Conservation (phyloP, 1,140 invertebrate species). For the Zaprionus ghesquierei region DNA sequence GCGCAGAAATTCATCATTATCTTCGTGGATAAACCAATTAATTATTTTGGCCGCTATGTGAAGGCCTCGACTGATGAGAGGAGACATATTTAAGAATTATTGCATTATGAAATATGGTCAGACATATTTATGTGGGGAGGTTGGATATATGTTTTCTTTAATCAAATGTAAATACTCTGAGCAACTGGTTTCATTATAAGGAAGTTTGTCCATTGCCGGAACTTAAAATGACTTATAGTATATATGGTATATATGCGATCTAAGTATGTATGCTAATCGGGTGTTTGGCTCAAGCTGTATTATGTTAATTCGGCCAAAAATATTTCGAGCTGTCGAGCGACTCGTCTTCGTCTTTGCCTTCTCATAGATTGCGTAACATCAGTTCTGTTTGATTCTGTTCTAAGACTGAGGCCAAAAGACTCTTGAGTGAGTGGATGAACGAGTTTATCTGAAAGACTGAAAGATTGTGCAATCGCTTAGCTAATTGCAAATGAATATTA, state of each 20-base stretch:
- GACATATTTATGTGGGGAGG: constrained; percentile 19
- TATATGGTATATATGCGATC: constrained; percentile 2
- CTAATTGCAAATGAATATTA: constrained; percentile 8
- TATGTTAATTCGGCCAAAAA: constrained; percentile 50
- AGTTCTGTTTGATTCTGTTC: not conserved
- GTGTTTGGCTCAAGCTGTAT: constrained; percentile 11
- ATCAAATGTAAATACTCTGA: constrained; percentile 23
- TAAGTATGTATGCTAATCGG: constrained; percentile 26
- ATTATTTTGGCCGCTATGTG: constrained; percentile 40
- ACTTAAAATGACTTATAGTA: constrained; percentile 49
- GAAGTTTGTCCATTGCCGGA: constrained; percentile 60
- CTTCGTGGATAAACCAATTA: constrained; percentile 1
- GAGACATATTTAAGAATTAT: constrained; percentile 56
- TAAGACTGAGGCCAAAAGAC: not conserved
- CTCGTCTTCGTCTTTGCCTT: not conserved
- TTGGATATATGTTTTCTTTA: constrained; percentile 23
- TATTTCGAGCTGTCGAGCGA: not conserved
- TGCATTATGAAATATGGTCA: constrained; percentile 55
- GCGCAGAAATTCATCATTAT: constrained; percentile 16
- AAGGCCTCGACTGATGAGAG: not conserved
- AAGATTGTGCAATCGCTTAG: not conserved
- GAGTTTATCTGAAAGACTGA: not conserved
- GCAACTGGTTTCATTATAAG: constrained; percentile 65
- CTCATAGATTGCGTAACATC: constrained; percentile 8
- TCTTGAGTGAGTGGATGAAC: constrained; percentile 14